phyloP scores from a whole-genome alignment of 2,888 invertebrate genomes.

The Caenorhabditis sulstoni region DNA sequence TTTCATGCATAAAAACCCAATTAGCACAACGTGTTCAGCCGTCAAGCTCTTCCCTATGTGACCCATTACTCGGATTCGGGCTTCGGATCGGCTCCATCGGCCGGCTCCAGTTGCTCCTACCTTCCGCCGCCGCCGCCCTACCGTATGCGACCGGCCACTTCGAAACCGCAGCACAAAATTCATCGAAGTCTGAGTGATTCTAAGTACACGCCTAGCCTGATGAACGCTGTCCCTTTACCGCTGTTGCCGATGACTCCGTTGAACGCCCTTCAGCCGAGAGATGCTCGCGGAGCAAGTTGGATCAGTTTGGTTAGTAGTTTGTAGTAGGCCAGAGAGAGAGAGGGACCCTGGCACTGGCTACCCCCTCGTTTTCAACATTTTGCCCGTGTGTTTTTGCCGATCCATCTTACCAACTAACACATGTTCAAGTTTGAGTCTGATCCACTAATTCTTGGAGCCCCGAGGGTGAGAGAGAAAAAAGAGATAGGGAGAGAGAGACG shows the following conservation, averaged over 20 bases:
- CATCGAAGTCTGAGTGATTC: constrained; percentile 77
- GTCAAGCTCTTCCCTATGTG: constrained; percentile 74
- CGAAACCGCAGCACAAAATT: constrained; percentile 70
- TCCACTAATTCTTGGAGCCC: constrained; percentile 30
- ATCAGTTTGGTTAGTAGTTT: constrained; percentile 58
- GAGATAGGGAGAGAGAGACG: background rate
- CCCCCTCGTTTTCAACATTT: background rate
- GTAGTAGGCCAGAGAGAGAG: too few species aligned
- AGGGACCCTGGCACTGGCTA: too few species aligned
- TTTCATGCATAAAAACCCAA: constrained; percentile 18
- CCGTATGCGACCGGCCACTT: constrained; percentile 44
- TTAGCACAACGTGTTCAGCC: constrained; percentile 31
- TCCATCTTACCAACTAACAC: constrained; percentile 32
- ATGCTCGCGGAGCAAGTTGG: constrained; percentile 59
- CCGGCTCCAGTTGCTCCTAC: constrained; percentile 75
- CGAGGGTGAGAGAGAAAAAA: constrained; percentile 4
- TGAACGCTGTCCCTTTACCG: constrained; percentile 37
- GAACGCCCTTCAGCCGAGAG: constrained; percentile 39
- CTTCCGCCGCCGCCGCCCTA: constrained; percentile 80
- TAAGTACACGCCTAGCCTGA: constrained; percentile 68
- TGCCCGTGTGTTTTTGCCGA: constrained; percentile 12
- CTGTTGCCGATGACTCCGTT: constrained; percentile 51
- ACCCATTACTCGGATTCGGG: constrained; percentile 79
- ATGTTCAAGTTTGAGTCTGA: constrained; percentile 35
- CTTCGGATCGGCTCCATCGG: constrained; percentile 76